phyloP scores from a whole-genome alignment of 30 jellyfish, hydroid and myxozoan genomes.

The Sanderia malayensis region DNA sequence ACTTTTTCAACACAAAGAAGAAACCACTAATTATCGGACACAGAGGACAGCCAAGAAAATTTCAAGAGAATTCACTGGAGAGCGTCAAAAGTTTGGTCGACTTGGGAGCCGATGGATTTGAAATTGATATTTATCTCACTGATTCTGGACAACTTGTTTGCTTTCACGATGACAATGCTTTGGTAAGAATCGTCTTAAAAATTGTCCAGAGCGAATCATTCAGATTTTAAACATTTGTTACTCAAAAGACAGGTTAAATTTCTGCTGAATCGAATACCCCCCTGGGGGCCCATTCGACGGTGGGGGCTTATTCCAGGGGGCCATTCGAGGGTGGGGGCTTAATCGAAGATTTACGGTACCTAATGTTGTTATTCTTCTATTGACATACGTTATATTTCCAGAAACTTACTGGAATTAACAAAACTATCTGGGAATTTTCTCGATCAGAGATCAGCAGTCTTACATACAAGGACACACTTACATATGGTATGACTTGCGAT shows the following conservation, averaged over 20 bases:
- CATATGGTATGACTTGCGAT: slow-evolving; percentile 23
- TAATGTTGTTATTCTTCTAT: too few relatives aligned
- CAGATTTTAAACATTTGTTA: too few relatives aligned
- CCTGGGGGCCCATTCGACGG: neutral
- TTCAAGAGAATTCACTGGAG: slow-evolving; percentile 78
- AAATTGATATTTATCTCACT: slow-evolving; percentile 67
- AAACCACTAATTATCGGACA: slow-evolving; percentile 84
- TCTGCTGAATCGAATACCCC: too few relatives aligned
- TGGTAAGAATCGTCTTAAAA: too few relatives aligned
- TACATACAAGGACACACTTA: slow-evolving; percentile 7
- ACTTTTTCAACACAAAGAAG: slow-evolving; percentile 56
- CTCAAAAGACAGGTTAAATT: too few relatives aligned
- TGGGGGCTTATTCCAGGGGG: neutral
- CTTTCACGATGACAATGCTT: slow-evolving; percentile 82
- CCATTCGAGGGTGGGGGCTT: neutral
- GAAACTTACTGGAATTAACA: slow-evolving; percentile 31
- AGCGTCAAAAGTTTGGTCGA: slow-evolving; percentile 64
- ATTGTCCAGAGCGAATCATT: too few relatives aligned
- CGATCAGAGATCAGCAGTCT: neutral
- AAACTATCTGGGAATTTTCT: slow-evolving; percentile 25
- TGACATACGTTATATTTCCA: too few relatives aligned
- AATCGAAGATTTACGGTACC: neutral
- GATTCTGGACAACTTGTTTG: slow-evolving; percentile 65
- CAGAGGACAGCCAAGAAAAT: slow-evolving; percentile 77
- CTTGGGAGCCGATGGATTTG: slow-evolving; percentile 84